phyloP scores from a whole-genome alignment of 2,888 invertebrate species.

The Heliconius ismenius region DNA sequence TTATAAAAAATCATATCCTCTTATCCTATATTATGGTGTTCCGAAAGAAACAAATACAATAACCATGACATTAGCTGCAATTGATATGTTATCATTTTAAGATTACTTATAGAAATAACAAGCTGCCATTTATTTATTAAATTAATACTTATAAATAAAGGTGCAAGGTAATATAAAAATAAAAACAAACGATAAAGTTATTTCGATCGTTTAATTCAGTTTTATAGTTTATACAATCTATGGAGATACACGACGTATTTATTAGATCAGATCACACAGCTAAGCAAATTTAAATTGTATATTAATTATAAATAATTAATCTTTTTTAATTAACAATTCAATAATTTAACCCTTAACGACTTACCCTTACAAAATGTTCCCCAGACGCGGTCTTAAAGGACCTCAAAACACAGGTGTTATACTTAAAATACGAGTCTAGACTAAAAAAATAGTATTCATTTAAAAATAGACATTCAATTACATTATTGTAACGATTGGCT shows the following conservation, averaged over 20 bases:
- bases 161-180: slow-evolving; percentile 47
- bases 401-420: slow-evolving; percentile 67
- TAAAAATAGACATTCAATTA: slow-evolving; percentile 77
- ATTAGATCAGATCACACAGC: slow-evolving; percentile 81
- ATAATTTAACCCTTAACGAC: slow-evolving; percentile 77
- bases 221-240: slow-evolving; percentile 80
- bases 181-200: slow-evolving; percentile 68
- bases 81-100: too few relatives aligned
- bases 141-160: slow-evolving; percentile 1
- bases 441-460: slow-evolving; percentile 63
- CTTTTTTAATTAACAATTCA: slow-evolving; percentile 67
- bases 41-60: too few relatives aligned
- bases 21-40: too few relatives aligned
- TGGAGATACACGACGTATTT: slow-evolving; percentile 74
- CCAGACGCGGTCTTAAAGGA: slow-evolving; percentile 65
- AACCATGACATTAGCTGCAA: too few relatives aligned
- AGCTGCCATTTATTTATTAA: too few relatives aligned
- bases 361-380: slow-evolving; percentile 77
- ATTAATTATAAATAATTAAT: slow-evolving; percentile 73
- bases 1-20: too few relatives aligned
- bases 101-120: too few relatives aligned
- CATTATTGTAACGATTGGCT: slow-evolving; percentile 67
- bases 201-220: slow-evolving; percentile 78
- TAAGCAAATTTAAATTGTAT: slow-evolving; percentile 75
- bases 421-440: slow-evolving; percentile 59